Percentiles rank a stretch among this genome's conserved stretches.
phyloP scores from a whole-genome alignment of 1,140 invertebrate species.

The Ctenoplectra terminalis region DNA sequence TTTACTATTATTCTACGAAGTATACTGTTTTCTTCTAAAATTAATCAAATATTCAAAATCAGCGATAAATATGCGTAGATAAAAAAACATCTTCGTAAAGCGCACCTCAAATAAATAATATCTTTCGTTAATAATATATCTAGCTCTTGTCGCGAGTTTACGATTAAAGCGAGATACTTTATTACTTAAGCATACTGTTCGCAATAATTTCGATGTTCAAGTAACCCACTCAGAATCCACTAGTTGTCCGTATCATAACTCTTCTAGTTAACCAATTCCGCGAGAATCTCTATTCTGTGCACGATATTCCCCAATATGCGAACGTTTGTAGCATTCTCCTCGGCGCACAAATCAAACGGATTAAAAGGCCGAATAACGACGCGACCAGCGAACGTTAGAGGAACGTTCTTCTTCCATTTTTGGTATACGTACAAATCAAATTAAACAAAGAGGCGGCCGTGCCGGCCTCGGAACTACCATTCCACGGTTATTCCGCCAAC shows the following conservation, averaged over 20 bases:
- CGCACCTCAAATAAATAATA: too few relatives aligned
- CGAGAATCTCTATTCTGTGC: not conserved
- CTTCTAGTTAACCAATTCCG: not conserved
- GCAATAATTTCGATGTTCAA: not conserved
- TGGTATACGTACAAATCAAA: not conserved
- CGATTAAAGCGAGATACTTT: too few relatives aligned
- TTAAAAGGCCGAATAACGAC: slow-evolving; percentile 3
- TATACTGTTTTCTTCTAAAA: too few relatives aligned
- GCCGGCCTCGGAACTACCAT: not conserved
- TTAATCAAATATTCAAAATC: too few relatives aligned
- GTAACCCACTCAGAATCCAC: not conserved
- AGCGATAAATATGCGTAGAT: too few relatives aligned
- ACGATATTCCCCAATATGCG: not conserved
- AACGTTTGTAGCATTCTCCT: not conserved
- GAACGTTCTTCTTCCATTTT: not conserved
- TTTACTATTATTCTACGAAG: too few relatives aligned
- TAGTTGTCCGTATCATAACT: not conserved
- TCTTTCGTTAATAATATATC: too few relatives aligned
- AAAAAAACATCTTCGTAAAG: too few relatives aligned
- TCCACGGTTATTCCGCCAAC: not conserved
- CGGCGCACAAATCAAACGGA: not conserved
- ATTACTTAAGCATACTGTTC: not conserved
- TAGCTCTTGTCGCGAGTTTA: too few relatives aligned
- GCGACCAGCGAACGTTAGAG: not conserved
- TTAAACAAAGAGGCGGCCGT: not conserved